Evolutionary conservation across 2,888 invertebrate species (phyloP).

Genomic region (Campoplex nolae): DNA sequence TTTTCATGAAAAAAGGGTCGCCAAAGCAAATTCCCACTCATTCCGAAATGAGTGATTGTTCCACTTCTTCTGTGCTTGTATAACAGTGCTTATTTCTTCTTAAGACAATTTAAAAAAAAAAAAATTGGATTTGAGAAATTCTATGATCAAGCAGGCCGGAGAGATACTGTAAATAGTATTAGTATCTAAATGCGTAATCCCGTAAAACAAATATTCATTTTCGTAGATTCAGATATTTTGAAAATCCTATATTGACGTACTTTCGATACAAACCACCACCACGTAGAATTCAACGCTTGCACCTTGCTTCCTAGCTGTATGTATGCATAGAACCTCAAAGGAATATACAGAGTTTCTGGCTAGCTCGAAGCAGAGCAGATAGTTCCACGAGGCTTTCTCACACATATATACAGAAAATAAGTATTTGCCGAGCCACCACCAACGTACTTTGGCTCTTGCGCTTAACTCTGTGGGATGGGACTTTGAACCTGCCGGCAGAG

Average conservation of each 20-base stretch:
- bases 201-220: too few relatives aligned
- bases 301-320: neutral
- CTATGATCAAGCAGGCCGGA: neutral
- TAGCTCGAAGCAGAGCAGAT: conserved; percentile 4
- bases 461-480: conserved; percentile 58
- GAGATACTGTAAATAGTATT: too few relatives aligned
- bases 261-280: conserved; percentile 15
- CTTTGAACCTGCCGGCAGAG: conserved; percentile 76
- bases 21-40: conserved; percentile 61
- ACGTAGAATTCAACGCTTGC: conserved; percentile 12
- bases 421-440: conserved; percentile 13
- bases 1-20: conserved; percentile 6
- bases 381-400: conserved; percentile 30
- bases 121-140: neutral
- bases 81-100: too few relatives aligned
- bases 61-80: too few relatives aligned
- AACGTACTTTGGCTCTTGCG: conserved; percentile 1
- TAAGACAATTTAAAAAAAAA: too few relatives aligned
- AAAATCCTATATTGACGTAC: neutral
- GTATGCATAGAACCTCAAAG: conserved; percentile 3
- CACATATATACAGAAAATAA: conserved; percentile 13
- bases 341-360: conserved; percentile 17
- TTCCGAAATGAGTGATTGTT: too few relatives aligned
- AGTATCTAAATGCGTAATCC: too few relatives aligned
- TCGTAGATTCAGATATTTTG: neutral